These are phyloP conservation scores for Syngnathus floridae DNA, from an alignment of 2,113 vertebrate species.

Conservation along the genomic window DNA sequence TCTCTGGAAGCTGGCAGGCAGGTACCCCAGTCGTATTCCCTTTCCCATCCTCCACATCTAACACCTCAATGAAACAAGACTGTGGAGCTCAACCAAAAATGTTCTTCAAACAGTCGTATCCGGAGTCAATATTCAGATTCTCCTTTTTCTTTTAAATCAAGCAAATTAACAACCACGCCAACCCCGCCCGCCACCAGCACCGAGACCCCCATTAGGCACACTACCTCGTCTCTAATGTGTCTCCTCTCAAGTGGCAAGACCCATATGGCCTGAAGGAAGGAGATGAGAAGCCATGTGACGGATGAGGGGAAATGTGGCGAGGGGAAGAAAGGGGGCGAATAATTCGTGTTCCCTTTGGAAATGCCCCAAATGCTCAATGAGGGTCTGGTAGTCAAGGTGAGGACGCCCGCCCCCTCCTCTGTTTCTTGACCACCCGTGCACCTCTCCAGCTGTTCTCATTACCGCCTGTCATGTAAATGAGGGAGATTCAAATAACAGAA, in stretches of 20 bases:
- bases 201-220: not conserved
- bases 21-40: no score
- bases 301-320: not conserved
- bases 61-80: no score
- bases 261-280: slow-evolving; percentile 17
- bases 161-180: no score
- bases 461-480: slow-evolving; percentile 8
- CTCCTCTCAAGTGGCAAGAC: slow-evolving; percentile 8
- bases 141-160: no score
- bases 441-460: slow-evolving; percentile 57
- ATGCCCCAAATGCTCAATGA: slow-evolving; percentile 65
- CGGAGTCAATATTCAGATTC: no score
- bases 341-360: slow-evolving; percentile 57
- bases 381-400: slow-evolving; percentile 70
- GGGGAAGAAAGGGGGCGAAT: not conserved
- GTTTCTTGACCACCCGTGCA: slow-evolving; percentile 17
- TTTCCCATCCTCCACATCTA: no score
- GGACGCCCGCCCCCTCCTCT: slow-evolving; percentile 4
- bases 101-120: no score
- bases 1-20: no score
- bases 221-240: not conserved
- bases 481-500: no score
- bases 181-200: no score
- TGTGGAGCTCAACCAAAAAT: no score
- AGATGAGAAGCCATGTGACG: slow-evolving; percentile 8